Evolutionary conservation across 2,888 invertebrate genomes (phyloP), one percentile per base, ranked within the genome.

Genomic region (Ochlodes sylvanus): DNA sequence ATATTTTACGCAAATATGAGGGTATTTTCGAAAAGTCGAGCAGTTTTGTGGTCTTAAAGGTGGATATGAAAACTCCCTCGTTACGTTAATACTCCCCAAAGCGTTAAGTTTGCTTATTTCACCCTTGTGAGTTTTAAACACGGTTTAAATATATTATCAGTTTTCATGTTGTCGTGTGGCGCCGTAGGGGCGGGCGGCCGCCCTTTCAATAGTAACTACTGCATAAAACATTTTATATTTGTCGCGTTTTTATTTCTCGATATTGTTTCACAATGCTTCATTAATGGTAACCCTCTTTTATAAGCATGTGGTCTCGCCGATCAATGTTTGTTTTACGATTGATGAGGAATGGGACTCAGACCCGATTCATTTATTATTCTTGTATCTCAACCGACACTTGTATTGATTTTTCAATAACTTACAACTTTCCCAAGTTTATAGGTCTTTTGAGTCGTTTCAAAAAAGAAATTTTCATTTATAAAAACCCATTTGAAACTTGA

Each of bases 71-170:
- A 82, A 79, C 77, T 80, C 79, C 78, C 78, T 78, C 77, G 73
- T 77, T 74, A 76, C 74, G 70, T 77, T 78, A 71, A 76, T 84
- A 85, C 83, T 86, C 86, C 88, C 85, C 80, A 72, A 69, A 84
- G 89, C 80, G 82, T 83, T 90, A 88, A 87, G 88, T 88, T 86
- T 81, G 80, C 83, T 83, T 85, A 85, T 79, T 77, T 79, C 79
- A 81, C 82, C 87, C 85, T 82, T 77, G 76, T 79, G 76, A 80
- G 80, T 84, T 85, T 85, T 87, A 88, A 85, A 80, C 80, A 76
- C 78, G 75, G 79, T 88, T 87, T 92, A 89, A 92, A 93, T 91
- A 91, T 91, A 90, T 92, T 89, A 92, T 90, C 89, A 89, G 88
- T 83, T 88, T 90, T 86, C 84, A 84, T 85, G 84, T 81, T 76